Conservation (phyloP, 2,797 vertebrate genomes). For the Limnodromus scolopaceus region DNA sequence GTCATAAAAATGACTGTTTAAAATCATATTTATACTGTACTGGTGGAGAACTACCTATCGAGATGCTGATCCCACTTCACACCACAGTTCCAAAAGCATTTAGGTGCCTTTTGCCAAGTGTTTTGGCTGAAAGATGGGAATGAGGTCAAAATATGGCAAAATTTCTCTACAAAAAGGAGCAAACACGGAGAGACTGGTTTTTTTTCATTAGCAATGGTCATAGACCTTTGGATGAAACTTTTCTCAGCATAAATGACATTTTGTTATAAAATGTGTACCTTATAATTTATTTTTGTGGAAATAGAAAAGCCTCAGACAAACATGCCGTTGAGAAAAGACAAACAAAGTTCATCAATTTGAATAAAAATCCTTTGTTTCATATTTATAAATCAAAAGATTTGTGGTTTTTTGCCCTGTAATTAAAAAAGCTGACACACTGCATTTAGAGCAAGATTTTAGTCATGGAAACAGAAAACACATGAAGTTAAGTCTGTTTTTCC, state of each 20-base stretch:
- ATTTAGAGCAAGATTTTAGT: neutral
- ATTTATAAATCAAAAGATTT: neutral
- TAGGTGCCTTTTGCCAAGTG: neutral
- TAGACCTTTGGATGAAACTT: neutral
- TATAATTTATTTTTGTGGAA: neutral
- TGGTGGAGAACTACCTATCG: neutral
- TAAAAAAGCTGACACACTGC: neutral
- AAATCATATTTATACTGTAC: neutral
- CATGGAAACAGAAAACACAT: neutral
- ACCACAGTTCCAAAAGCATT: neutral
- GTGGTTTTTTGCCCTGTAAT: rapidly evolving
- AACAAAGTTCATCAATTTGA: neutral
- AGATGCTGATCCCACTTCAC: neutral
- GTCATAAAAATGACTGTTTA: neutral
- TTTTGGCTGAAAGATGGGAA: neutral
- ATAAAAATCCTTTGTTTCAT: neutral
- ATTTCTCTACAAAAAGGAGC: neutral
- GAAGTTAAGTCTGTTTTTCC: neutral
- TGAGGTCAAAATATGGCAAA: conserved; percentile 5
- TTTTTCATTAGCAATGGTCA: neutral
- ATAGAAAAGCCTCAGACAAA: neutral
- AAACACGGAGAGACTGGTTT: neutral
- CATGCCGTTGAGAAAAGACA: neutral
- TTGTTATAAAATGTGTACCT: neutral
- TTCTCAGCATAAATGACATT: neutral